Conservation (phyloP, 2,797 vertebrate species). For the Lerista edwardsae region DNA sequence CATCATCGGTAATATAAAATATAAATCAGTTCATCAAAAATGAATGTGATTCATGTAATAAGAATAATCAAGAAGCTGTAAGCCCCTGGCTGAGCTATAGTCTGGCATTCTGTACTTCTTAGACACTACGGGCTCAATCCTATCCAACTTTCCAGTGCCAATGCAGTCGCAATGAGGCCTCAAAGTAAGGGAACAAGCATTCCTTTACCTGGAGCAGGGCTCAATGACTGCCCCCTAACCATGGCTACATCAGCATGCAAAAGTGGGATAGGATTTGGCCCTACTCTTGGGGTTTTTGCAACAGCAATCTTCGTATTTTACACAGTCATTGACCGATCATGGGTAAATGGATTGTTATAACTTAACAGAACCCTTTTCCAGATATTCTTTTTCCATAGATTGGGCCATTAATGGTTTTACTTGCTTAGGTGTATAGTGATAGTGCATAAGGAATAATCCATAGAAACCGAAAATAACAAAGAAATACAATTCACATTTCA, state of each 20-base stretch:
- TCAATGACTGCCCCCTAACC: too few relatives aligned
- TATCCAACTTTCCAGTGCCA: too few relatives aligned
- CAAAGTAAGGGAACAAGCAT: too few relatives aligned
- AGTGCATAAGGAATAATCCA: background rate
- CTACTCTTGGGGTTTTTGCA: background rate
- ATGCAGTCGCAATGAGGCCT: too few relatives aligned
- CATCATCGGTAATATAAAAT: too few relatives aligned
- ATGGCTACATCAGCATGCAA: too few relatives aligned
- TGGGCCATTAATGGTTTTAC: background rate
- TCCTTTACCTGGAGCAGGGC: too few relatives aligned
- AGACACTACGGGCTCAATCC: background rate
- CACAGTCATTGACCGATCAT: background rate
- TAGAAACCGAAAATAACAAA: background rate
- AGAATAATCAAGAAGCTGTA: too few relatives aligned
- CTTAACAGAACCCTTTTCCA: background rate
- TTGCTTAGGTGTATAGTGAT: background rate
- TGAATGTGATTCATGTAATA: too few relatives aligned
- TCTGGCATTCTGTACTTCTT: background rate
- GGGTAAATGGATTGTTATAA: background rate
- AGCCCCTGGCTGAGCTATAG: background rate
- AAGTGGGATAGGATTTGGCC: too few relatives aligned
- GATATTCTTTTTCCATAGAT: background rate
- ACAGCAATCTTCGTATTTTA: background rate
- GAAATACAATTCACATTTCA: background rate
- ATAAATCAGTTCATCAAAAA: too few relatives aligned